Conservation (phyloP, 2,113 vertebrate species). For the Gopherus flavomarginatus region DNA sequence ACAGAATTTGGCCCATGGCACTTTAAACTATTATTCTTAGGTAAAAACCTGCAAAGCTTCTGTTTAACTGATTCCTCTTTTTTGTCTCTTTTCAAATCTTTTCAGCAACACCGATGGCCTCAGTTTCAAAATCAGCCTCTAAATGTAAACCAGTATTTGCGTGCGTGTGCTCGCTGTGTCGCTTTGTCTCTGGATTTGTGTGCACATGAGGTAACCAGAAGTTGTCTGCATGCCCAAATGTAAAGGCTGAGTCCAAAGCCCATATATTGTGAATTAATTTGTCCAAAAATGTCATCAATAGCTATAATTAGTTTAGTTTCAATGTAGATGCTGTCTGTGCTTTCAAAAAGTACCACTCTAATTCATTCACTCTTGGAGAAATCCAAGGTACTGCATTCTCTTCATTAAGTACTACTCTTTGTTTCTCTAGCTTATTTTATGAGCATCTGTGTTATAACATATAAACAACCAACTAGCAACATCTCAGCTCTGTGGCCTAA, state of each 20-base stretch:
- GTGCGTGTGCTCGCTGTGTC: neutral
- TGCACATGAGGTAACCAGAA: neutral
- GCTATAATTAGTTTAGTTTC: neutral
- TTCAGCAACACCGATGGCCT: neutral
- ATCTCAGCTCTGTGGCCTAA: rapidly evolving
- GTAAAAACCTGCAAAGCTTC: neutral
- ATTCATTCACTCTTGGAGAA: neutral
- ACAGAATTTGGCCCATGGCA: neutral
- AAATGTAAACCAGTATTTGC: neutral
- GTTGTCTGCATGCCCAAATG: neutral
- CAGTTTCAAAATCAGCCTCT: conserved; percentile 1
- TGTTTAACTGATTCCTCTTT: neutral
- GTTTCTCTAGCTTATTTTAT: neutral
- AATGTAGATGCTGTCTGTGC: neutral
- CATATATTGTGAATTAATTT: neutral
- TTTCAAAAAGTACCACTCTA: neutral
- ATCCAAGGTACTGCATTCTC: neutral
- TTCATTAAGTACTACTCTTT: conserved; percentile 4
- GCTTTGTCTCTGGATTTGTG: neutral
- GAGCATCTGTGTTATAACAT: conserved; percentile 21
- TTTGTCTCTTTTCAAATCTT: conserved; percentile 1
- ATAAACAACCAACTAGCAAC: neutral
- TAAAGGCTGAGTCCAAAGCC: neutral
- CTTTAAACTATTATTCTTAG: neutral
- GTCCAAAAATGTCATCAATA: neutral